Evolutionary conservation across 1,140 invertebrate genomes (phyloP).

Genomic region (silkworm (Bombyx mori)): ASM3026992v2 NC_085132.1:5265501-5266000

Average conservation of each 20-base stretch:
- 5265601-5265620: neutral
- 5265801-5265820: conserved; percentile 25
- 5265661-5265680: too few species aligned
- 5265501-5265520: too few species aligned
- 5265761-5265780: too few species aligned
- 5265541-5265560: too few species aligned
- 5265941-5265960: conserved; percentile 69
- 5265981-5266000: conserved; percentile 54
- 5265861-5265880: too few species aligned
- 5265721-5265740: conserved; percentile 29
- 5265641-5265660: neutral
- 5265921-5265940: conserved; percentile 57
- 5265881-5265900: conserved; percentile 11
- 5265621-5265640: neutral
- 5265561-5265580: too few species aligned
- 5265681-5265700: neutral
- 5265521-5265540: too few species aligned
- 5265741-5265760: conserved; percentile 18
- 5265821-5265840: conserved; percentile 31
- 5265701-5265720: conserved; percentile 7
- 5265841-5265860: conserved; percentile 4
- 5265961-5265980: conserved; percentile 65
- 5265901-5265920: conserved; percentile 37
- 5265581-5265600: neutral
- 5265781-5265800: conserved; percentile 13